Conservation (phyloP, 2,113 vertebrate genomes). For the Corydoras sp. region DNA sequence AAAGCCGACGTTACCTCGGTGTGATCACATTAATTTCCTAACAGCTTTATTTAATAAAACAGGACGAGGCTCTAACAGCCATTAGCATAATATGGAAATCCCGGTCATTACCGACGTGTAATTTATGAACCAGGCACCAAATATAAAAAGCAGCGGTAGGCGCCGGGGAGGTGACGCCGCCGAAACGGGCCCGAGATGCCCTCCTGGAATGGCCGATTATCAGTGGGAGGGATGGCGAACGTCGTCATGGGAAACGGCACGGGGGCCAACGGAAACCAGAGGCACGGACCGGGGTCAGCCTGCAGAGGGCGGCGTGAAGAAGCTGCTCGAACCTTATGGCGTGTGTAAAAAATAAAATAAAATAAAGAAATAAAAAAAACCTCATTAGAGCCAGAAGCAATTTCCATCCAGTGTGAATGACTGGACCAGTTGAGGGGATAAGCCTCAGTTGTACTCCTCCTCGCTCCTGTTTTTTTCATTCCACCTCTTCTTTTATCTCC, state of each 20-base stretch:
- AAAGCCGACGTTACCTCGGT: slow-evolving; percentile 45
- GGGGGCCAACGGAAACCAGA: slow-evolving; percentile 18
- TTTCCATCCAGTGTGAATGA: slow-evolving; percentile 50
- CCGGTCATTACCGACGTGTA: slow-evolving; percentile 64
- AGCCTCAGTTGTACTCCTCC: slow-evolving; percentile 11
- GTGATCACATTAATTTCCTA: slow-evolving; percentile 66
- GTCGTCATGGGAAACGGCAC: background rate
- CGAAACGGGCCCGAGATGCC: slow-evolving; percentile 52
- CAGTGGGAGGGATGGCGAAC: slow-evolving; percentile 51
- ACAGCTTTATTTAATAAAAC: slow-evolving; percentile 78
- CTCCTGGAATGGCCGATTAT: slow-evolving; percentile 37
- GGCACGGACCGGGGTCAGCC: slow-evolving; percentile 30
- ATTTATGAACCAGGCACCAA: slow-evolving; percentile 57
- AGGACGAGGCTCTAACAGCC: slow-evolving; percentile 60
- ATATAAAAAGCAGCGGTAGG: slow-evolving; percentile 41
- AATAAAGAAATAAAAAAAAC: slow-evolving; percentile 47
- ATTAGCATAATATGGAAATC: slow-evolving; percentile 75
- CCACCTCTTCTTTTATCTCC: slow-evolving; percentile 32
- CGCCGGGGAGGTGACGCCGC: slow-evolving; percentile 42
- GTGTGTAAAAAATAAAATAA: slow-evolving; percentile 44
- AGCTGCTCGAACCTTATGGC: slow-evolving; percentile 47
- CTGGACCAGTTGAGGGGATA: slow-evolving; percentile 51
- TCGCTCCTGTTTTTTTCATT: slow-evolving; percentile 26
- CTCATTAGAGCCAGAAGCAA: slow-evolving; percentile 54
- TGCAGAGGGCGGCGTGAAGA: slow-evolving; percentile 41